phyloP scores from a whole-genome alignment of 2,888 invertebrate genomes.

The Coleophora flavipennella region DNA sequence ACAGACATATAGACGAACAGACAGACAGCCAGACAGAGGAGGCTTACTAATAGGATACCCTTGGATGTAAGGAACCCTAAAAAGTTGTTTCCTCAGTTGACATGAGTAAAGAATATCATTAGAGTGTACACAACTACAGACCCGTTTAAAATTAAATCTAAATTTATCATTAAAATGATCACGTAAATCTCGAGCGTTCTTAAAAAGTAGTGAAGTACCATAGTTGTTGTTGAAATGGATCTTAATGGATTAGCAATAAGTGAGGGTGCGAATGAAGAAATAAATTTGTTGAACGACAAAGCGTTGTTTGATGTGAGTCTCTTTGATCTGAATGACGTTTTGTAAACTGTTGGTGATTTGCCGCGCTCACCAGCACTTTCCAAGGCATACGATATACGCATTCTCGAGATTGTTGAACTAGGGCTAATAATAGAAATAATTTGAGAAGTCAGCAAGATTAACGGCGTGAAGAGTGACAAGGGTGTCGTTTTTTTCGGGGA shows the following conservation, averaged over 20 bases:
- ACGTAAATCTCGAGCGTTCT: conserved; percentile 19
- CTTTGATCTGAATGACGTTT: conserved; percentile 64
- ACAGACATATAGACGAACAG: too few species aligned
- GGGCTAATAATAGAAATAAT: conserved; percentile 49
- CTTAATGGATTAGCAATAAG: conserved; percentile 21
- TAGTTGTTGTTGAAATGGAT: conserved; percentile 15
- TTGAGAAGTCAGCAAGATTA: conserved; percentile 33
- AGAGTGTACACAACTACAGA: too few species aligned
- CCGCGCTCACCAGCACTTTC: conserved; percentile 42
- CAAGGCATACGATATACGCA: not conserved
- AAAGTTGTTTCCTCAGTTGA: conserved; percentile 21
- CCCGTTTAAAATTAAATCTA: conserved; percentile 37
- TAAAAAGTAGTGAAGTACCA: conserved; percentile 4
- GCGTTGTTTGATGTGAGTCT: conserved; percentile 51
- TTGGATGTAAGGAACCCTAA: too few species aligned
- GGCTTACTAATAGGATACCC: too few species aligned
- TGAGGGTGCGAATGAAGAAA: conserved; percentile 22
- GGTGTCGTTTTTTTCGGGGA: conserved; percentile 21
- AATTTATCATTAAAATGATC: conserved; percentile 55
- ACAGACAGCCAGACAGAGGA: too few species aligned
- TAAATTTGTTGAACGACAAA: conserved; percentile 36
- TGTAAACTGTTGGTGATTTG: conserved; percentile 62
- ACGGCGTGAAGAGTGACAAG: conserved; percentile 49
- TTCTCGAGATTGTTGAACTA: not conserved
- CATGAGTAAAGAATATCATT: conserved; percentile 39